Evolutionary conservation across 2,888 invertebrate genomes (phyloP).

Genomic region (Pegoplata infirma): DNA sequence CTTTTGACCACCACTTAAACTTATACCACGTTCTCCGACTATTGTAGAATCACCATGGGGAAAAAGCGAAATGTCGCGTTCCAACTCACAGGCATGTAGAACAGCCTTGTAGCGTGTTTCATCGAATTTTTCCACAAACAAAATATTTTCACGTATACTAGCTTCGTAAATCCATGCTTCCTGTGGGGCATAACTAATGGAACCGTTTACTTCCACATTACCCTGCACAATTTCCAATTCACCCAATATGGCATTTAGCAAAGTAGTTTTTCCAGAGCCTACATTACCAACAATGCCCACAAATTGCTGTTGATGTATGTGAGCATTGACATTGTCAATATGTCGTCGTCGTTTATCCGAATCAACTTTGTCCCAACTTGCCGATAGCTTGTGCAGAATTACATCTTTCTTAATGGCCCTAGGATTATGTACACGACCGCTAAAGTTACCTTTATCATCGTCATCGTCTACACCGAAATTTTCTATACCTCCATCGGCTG

Average conservation of each 20-base stretch:
- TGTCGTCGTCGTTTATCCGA: slow-evolving; percentile 66
- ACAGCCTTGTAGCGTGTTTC: slow-evolving; percentile 79
- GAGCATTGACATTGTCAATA: slow-evolving; percentile 78
- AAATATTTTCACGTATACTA: slow-evolving; percentile 93
- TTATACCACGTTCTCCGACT: slow-evolving; percentile 84
- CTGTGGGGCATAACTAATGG: slow-evolving; percentile 87
- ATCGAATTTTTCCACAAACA: slow-evolving; percentile 87
- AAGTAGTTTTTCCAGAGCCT: slow-evolving; percentile 86
- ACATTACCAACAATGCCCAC: slow-evolving; percentile 84
- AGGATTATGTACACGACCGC: slow-evolving; percentile 69
- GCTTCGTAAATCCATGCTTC: slow-evolving; percentile 89
- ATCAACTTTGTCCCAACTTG: slow-evolving; percentile 79
- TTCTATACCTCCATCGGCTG: slow-evolving; percentile 67
- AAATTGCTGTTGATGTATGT: slow-evolving; percentile 69
- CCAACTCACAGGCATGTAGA: slow-evolving; percentile 81
- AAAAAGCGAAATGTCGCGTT: slow-evolving; percentile 82
- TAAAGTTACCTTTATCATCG: slow-evolving; percentile 68
- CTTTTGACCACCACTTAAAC: slow-evolving; percentile 86
- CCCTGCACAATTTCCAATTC: slow-evolving; percentile 84
- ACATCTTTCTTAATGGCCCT: slow-evolving; percentile 72
- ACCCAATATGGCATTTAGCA: slow-evolving; percentile 85
- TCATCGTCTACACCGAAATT: slow-evolving; percentile 68
- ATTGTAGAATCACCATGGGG: slow-evolving; percentile 80
- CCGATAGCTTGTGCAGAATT: slow-evolving; percentile 78
- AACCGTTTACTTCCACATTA: slow-evolving; percentile 81